Base-by-base conservation (phyloP, 1,140 invertebrate genomes). In the Musca domestica region DNA sequence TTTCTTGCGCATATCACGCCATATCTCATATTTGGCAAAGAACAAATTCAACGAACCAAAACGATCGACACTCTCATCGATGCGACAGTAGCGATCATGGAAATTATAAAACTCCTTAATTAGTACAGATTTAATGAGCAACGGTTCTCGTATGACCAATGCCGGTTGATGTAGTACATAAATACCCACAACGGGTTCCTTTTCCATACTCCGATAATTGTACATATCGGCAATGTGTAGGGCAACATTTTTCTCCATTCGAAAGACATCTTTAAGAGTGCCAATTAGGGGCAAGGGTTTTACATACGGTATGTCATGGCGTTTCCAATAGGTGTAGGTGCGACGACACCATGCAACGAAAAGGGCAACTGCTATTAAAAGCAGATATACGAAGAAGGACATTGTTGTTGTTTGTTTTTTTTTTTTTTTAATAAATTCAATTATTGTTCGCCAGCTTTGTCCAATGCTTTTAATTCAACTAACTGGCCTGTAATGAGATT, bases 91-190 rank as follows among this genome's bases (percentile, higher is more conserved):
- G 3, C 77, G 77, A 27, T 72, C 79, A 0, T 72, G 74, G 58
- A 79, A 79, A 23, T 72, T 69, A 0, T 74, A 70, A 69, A 85
- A 85, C 58, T 85, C 84, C 66, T 83, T 84, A 0, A 86, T 74
- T 2, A 86, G 67, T 27, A 88, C 81, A 3, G 76, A 71, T 68
- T 85, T 85, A 5, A 87, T 82, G 1, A 87, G 70, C n/a, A 84
- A 82, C 0, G 83, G 83, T 68, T 86, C 85, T 0, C 83, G 76
- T 0, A 87, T 63, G 0, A 87, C 72, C 10, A 87, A 56, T 3
- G 75, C 77, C 1, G 86, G 86, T 58, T 78, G 74, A 61, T 81
- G 73, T 14, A 83, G 74, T 54, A 84, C 81, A 67, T 83, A 83
- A 6, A 84, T 77, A 2, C 84, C 84, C 27, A 84, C 74, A 63